Percentiles rank a stretch among this genome's conserved stretches.
Evolutionary conservation across 2,888 invertebrate species (phyloP).

Genomic region (Acanthosoma haemorrhoidale): DNA sequence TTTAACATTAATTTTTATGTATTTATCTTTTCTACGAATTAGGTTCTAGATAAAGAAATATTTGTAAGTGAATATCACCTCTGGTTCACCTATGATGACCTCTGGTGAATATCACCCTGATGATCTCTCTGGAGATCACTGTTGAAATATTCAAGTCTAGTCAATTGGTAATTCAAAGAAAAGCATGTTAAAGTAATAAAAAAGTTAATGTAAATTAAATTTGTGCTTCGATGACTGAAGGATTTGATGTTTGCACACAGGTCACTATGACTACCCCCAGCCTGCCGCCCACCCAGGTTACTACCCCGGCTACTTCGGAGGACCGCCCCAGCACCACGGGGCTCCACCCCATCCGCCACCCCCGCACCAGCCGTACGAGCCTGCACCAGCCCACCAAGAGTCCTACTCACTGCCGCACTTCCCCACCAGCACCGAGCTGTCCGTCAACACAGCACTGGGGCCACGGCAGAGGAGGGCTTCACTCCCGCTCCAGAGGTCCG

Average conservation of each 20-base stretch:
- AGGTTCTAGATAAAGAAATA: too few relatives aligned
- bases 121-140: too few relatives aligned
- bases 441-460: conserved; percentile 57
- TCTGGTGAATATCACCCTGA: too few relatives aligned
- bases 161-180: too few relatives aligned
- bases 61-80: too few relatives aligned
- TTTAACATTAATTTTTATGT: too few relatives aligned
- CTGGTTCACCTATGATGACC: too few relatives aligned
- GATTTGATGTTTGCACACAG: conserved; percentile 33
- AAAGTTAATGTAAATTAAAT: too few relatives aligned
- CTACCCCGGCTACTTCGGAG: conserved; percentile 43
- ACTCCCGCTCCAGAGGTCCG: conserved; percentile 71
- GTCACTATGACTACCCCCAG: conserved; percentile 24
- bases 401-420: conserved; percentile 67
- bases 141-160: too few relatives aligned
- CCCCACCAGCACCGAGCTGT: conserved; percentile 60
- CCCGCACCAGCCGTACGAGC: conserved; percentile 55
- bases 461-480: conserved; percentile 68
- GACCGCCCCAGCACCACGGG: conserved; percentile 51
- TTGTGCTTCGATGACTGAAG: too few relatives aligned
- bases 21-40: too few relatives aligned
- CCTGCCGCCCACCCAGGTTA: conserved; percentile 42
- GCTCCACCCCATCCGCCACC: conserved; percentile 34
- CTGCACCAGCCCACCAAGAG: conserved; percentile 54
- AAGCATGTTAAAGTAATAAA: too few relatives aligned